A percentile compares a stretch with the other conserved stretches of the same genome.
phyloP scores from a whole-genome alignment of 2,797 vertebrate genomes.

The Alauda arvensis region DNA sequence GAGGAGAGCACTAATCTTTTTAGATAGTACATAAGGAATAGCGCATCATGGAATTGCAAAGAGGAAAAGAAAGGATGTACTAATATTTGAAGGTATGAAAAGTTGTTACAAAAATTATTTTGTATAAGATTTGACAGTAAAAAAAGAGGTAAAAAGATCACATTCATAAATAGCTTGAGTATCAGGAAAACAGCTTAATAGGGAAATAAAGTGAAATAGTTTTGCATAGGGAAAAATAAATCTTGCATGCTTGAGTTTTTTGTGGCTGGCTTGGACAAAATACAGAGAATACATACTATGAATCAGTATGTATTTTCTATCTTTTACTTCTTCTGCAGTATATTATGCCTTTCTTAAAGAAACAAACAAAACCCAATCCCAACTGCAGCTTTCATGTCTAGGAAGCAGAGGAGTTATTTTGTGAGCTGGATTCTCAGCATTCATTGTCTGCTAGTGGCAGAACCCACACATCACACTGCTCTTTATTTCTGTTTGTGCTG shows the following conservation, averaged over 20 bases:
- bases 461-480: slow-evolving; percentile 3
- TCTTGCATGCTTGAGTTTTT: not conserved
- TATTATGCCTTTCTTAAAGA: not conserved
- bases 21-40: not conserved
- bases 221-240: not conserved
- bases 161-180: not conserved
- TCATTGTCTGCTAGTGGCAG: not conserved
- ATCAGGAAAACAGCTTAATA: not conserved
- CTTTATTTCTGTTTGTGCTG: not conserved
- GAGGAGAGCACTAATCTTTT: not conserved
- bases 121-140: not conserved
- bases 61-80: not conserved
- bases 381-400: not conserved
- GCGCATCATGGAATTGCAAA: not conserved
- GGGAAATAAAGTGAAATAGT: not conserved
- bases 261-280: not conserved
- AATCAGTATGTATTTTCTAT: not conserved
- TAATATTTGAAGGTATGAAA: not conserved
- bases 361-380: not conserved
- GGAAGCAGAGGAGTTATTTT: slow-evolving; percentile 26
- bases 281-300: not conserved
- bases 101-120: not conserved
- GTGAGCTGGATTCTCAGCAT: slow-evolving; percentile 12
- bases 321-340: not conserved
- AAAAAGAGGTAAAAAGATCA: not conserved